Evolutionary conservation across 2,113 vertebrate species (phyloP).

Genomic region (Tinamus guttatus): DNA sequence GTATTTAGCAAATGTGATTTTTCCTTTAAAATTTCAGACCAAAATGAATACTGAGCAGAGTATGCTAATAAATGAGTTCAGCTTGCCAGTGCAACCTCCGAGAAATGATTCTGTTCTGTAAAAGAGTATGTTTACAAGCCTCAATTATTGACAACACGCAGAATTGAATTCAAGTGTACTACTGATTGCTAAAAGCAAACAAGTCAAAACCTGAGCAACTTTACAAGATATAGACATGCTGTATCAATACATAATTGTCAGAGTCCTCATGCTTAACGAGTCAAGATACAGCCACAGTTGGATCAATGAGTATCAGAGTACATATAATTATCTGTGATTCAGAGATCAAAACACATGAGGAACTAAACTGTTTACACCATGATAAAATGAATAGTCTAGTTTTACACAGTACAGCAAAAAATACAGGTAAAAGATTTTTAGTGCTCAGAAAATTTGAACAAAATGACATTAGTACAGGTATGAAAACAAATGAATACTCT

Average conservation of each 20-base stretch:
- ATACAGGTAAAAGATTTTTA: neutral
- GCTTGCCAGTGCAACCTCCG: slow-evolving; percentile 76
- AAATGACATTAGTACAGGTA: slow-evolving; percentile 2
- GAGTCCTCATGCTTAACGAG: slow-evolving; percentile 61
- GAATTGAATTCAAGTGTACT: slow-evolving; percentile 55
- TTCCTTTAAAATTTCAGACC: neutral
- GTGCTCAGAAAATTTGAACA: neutral
- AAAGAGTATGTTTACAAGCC: slow-evolving; percentile 62
- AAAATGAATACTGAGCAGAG: neutral
- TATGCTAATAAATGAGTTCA: neutral
- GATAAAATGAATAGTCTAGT: slow-evolving; percentile 45
- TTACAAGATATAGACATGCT: slow-evolving; percentile 59
- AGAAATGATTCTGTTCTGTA: slow-evolving; percentile 68
- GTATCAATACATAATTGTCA: slow-evolving; percentile 57
- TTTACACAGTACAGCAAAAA: slow-evolving; percentile 15
- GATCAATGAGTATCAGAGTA: slow-evolving; percentile 54
- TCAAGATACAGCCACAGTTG: slow-evolving; percentile 54
- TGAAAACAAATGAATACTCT: neutral
- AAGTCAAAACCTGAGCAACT: slow-evolving; percentile 67
- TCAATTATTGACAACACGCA: slow-evolving; percentile 67
- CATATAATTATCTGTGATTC: slow-evolving; percentile 22
- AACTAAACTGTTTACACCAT: slow-evolving; percentile 30
- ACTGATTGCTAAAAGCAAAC: slow-evolving; percentile 57
- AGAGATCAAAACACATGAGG: slow-evolving; percentile 33
- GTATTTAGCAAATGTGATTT: neutral